A percentile compares a stretch with the other conserved stretches of the same genome.
Conservation (phyloP, 2,797 vertebrate genomes). For the Oryzias dopingdopingensis region DNA sequence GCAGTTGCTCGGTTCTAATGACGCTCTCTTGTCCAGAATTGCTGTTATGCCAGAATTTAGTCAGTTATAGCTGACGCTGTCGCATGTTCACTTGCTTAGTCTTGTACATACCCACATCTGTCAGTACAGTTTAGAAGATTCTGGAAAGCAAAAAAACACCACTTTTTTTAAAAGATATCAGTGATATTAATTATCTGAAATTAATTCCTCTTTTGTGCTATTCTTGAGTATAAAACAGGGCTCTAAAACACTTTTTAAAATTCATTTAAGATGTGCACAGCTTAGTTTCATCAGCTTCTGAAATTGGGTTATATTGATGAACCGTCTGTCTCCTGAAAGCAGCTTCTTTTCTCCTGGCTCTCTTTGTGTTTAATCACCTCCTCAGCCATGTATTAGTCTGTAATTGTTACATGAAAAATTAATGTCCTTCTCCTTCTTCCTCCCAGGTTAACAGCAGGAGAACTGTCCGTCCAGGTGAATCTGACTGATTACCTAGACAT, state of each 20-base stretch:
- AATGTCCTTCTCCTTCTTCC: conserved; percentile 21
- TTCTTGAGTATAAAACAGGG: conserved; percentile 13
- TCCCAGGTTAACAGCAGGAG: conserved; percentile 83
- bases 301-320: conserved; percentile 50
- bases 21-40: conserved; percentile 57
- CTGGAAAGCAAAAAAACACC: conserved; percentile 21
- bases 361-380: conserved; percentile 28
- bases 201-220: conserved; percentile 15
- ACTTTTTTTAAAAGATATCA: conserved; percentile 40
- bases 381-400: conserved; percentile 23
- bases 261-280: conserved; percentile 17
- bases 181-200: conserved; percentile 52
- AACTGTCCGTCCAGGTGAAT: conserved; percentile 82
- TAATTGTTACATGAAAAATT: conserved; percentile 44
- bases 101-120: conserved; percentile 12
- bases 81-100: conserved; percentile 24
- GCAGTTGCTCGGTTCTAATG: conserved; percentile 68
- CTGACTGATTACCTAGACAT: conserved; percentile 94
- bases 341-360: conserved; percentile 27
- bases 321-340: conserved; percentile 24
- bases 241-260: conserved; percentile 20
- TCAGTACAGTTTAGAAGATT: conserved; percentile 8
- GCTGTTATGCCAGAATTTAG: conserved; percentile 53
- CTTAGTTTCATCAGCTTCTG: conserved; percentile 31
- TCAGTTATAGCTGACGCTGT: conserved; percentile 48